Conservation (phyloP, 2,113 vertebrate species). For the Eleginops maclovinus region DNA sequence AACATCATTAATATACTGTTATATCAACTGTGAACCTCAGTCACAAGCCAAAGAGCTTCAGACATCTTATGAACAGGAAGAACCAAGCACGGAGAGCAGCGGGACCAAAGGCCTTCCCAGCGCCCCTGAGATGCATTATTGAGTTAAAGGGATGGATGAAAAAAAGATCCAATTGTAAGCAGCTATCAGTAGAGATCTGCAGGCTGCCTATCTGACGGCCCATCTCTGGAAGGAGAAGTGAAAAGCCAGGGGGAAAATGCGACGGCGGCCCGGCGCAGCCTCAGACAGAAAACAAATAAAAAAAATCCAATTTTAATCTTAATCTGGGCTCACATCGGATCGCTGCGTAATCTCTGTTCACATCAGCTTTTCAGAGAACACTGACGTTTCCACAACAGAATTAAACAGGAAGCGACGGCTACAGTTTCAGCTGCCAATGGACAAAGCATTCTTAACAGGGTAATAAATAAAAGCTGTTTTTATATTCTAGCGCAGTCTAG, state of each 20-base stretch:
- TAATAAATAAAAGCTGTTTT: slow-evolving; percentile 48
- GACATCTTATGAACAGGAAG: slow-evolving; percentile 81
- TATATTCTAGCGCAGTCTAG: background rate
- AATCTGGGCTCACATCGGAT: slow-evolving; percentile 85
- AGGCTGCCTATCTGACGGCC: slow-evolving; percentile 80
- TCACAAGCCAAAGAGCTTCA: slow-evolving; percentile 68
- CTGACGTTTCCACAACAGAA: slow-evolving; percentile 85
- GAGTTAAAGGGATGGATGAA: slow-evolving; percentile 80
- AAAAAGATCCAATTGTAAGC: slow-evolving; percentile 82
- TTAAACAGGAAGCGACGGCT: slow-evolving; percentile 84
- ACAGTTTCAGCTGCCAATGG: slow-evolving; percentile 66
- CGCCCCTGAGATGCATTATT: slow-evolving; percentile 69
- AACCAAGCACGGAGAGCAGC: slow-evolving; percentile 67
- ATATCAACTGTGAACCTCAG: slow-evolving; percentile 73
- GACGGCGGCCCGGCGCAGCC: slow-evolving; percentile 74
- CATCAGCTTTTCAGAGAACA: slow-evolving; percentile 84
- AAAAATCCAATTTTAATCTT: slow-evolving; percentile 86
- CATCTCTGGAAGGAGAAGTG: slow-evolving; percentile 84
- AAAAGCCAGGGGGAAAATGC: slow-evolving; percentile 76
- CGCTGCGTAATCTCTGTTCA: slow-evolving; percentile 82
- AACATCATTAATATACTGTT: slow-evolving; percentile 62
- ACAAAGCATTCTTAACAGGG: slow-evolving; percentile 56
- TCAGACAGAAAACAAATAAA: slow-evolving; percentile 86
- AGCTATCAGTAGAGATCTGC: slow-evolving; percentile 82
- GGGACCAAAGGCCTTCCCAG: slow-evolving; percentile 59